Evolutionary conservation across 2,113 vertebrate species (phyloP).

Genomic region (Laterallus jamaicensis): DNA sequence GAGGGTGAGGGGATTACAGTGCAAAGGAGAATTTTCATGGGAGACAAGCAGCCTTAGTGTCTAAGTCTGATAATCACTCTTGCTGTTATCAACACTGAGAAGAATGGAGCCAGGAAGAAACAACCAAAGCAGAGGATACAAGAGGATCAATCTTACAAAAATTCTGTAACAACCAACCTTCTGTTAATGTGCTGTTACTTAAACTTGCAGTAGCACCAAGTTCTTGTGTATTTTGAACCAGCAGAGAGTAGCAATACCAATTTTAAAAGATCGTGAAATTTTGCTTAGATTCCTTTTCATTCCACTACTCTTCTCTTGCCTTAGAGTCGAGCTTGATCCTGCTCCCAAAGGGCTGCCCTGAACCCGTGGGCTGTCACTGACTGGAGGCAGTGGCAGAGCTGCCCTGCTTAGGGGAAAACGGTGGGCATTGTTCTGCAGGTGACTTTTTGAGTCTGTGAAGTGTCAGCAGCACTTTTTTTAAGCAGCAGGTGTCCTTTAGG

Average conservation of each 20-base stretch:
- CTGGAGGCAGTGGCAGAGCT: not conserved
- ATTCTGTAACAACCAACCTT: not conserved
- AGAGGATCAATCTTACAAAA: not conserved
- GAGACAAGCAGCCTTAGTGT: not conserved
- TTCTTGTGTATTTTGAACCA: not conserved
- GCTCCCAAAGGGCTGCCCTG: not conserved
- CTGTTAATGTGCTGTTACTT: not conserved
- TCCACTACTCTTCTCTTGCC: not conserved
- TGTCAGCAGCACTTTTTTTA: not conserved
- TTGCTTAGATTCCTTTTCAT: not conserved
- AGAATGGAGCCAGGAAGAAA: not conserved
- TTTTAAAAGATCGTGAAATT: fast-evolving
- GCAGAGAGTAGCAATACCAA: not conserved
- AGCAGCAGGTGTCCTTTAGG: not conserved
- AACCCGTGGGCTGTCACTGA: fast-evolving
- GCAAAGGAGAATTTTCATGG: not conserved
- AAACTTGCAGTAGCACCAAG: not conserved
- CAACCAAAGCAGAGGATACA: not conserved
- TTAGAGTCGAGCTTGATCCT: not conserved
- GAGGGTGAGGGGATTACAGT: not conserved
- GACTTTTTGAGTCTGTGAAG: not conserved
- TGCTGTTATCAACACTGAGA: not conserved
- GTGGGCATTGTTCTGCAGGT: not conserved
- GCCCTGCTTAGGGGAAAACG: no score
- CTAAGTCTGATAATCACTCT: not conserved